Conservation (phyloP, 2,888 invertebrate genomes). For the Scelioninae gen. 2 region DNA sequence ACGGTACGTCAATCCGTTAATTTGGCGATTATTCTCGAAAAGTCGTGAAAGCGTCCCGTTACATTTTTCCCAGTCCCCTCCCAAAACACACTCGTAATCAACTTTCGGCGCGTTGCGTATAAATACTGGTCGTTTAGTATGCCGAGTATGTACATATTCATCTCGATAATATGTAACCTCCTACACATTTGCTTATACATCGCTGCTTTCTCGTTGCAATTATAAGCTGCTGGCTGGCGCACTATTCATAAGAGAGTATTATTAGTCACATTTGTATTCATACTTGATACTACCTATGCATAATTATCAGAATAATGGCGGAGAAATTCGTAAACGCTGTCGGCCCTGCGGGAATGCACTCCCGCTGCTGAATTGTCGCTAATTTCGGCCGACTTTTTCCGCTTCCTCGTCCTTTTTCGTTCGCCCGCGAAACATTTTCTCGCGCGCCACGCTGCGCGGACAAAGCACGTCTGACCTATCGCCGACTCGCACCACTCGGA, state of each 20-base stretch:
- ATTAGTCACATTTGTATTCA: constrained; percentile 61
- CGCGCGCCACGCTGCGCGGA: background rate
- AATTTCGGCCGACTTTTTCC: constrained; percentile 40
- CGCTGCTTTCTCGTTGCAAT: constrained; percentile 58
- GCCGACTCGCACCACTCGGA: constrained; percentile 35
- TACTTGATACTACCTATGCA: constrained; percentile 60
- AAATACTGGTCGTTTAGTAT: constrained; percentile 54
- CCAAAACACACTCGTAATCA: constrained; percentile 33
- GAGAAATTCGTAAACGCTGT: constrained; percentile 50
- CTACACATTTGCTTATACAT: constrained; percentile 58
- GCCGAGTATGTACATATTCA: constrained; percentile 59
- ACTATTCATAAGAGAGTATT: constrained; percentile 61
- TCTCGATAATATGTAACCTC: constrained; percentile 60
- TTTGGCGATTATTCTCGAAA: background rate
- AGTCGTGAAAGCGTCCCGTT: background rate
- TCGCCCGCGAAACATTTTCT: background rate
- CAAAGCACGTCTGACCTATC: constrained; percentile 33
- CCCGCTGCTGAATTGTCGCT: constrained; percentile 49
- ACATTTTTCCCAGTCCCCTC: background rate
- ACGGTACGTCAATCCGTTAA: too few species aligned
- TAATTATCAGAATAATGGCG: constrained; percentile 59
- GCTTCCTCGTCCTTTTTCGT: background rate
- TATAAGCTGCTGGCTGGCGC: constrained; percentile 57
- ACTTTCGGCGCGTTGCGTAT: constrained; percentile 46
- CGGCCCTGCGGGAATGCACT: constrained; percentile 31